Base-by-base conservation (phyloP, 2,113 vertebrate genomes). In the Pavo muticus region DNA sequence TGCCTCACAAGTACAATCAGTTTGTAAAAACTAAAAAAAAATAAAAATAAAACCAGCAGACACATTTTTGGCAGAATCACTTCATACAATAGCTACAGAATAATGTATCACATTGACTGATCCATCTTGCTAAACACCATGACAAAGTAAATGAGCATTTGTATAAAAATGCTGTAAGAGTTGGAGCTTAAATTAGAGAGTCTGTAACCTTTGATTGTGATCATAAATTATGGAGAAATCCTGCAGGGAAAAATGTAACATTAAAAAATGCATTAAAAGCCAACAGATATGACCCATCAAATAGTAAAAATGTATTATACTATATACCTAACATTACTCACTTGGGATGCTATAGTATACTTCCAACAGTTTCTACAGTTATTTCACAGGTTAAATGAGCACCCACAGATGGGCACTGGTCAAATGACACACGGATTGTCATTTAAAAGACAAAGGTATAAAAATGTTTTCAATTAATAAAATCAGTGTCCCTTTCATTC, bases 311-410 rank as follows among this genome's bases (percentile, higher is more conserved):
- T 57, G 50, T 52, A 29, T 67, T 70, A 87, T 45, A 15, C 25
- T 45, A 37, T 71, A 59, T 68, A 52, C 30, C 60, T 63, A 68
- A 40, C 0, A 1, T 52, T 91, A 84, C 80, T 86, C 57, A 59
- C 37, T 81, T 81, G 50, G 57, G 44, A 81, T 90, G 48, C 57
- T 69, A 60, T 56, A 75, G 69, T 16, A 76, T 40, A 29, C 80
- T 80, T 81, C 20, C 84, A 89, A 42, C 54, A 85, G 37, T 91
- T 95, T 92, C 84, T 91, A 70, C 84, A 93, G 89, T 84, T 96
- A 20, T 76, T 83, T 75, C 76, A 56, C 68, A 89, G 91, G 84
- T 91, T 92, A 94, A 86, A 88, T 37, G 73, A 76, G 91, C 75
- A 93, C 69, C 60, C 61, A 84, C 52, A 75, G 57, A 45, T 8